Evolutionary conservation across 1,140 invertebrate genomes (phyloP), one percentile per base, ranked within the genome.

Genomic region (Neelides sp.): DNA sequence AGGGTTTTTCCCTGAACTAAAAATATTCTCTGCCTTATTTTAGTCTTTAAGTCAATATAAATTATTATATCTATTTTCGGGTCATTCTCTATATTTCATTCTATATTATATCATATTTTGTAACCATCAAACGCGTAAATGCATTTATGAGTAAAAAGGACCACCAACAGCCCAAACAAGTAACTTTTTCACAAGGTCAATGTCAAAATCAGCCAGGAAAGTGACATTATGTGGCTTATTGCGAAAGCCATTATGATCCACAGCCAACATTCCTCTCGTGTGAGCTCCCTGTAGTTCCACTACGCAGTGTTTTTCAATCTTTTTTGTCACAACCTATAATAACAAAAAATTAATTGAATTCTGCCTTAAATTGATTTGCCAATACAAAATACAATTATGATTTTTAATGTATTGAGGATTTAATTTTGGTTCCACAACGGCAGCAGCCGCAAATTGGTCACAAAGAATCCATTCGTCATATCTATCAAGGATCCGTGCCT

Each of bases 241-340:
- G 2, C 19, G 22, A 3, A 47, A 3, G 30, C 34, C 34, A 20
- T 36, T 35, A 63, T 76, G 74, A 67, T 78, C 75, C 26, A 78
- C 61, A 0, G 75, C 69, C 50, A 77, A 69, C 63, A 75, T 74
- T 2, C 76, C 77, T 54, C 77, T 66, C 0, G 76, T 78, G 52
- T 67, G 68, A 8, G 50, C 55, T 10, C 75, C 75, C 41, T 61
- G 56, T 5, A 78, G 63, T 58, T 78, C 75, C 2, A 78, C 71
- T 19, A 71, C 70, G 2, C 69, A 71, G 53, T 75, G 68, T 63
- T 69, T 68, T 1, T 55, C 45, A 10, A 60, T 63, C 27, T 59
- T 50, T 54, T 68, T 65, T 3, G 46, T 54, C n/a, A 69, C 62
- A 15, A 69, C 54, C 8, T 47, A n/a, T 4, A 45, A 30, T 30